Evolutionary conservation across 2,797 vertebrate genomes (phyloP).

Genomic region (Naso thynnoides): DNA sequence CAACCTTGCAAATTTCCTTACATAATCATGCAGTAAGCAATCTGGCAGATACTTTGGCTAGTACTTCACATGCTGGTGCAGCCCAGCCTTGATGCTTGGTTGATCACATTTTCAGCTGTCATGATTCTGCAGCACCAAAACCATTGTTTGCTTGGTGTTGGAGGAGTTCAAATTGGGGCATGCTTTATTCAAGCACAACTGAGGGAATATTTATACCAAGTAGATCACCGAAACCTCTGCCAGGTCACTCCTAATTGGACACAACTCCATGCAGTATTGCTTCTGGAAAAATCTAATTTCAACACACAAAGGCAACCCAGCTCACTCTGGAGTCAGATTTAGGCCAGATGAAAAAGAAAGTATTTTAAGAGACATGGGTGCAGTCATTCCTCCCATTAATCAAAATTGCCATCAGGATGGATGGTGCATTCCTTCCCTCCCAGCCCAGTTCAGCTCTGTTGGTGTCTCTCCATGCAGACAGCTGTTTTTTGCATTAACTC

Average conservation of each 20-base stretch:
- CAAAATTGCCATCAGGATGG: constrained; percentile 54
- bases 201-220: constrained; percentile 73
- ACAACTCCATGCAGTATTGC: constrained; percentile 32
- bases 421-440: constrained; percentile 57
- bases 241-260: constrained; percentile 65
- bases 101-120: constrained; percentile 75
- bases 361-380: constrained; percentile 38
- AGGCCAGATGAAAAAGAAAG: constrained; percentile 52
- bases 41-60: constrained; percentile 35
- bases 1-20: constrained; percentile 18
- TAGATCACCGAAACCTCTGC: constrained; percentile 56
- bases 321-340: constrained; percentile 60
- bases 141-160: constrained; percentile 59
- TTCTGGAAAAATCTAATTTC: constrained; percentile 58
- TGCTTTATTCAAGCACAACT: constrained; percentile 68
- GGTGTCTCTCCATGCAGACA: constrained; percentile 61
- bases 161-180: constrained; percentile 64
- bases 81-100: constrained; percentile 64
- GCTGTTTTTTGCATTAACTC: constrained; percentile 70
- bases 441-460: constrained; percentile 20
- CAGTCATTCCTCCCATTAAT: constrained; percentile 32
- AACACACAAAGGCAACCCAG: constrained; percentile 53
- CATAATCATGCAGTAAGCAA: constrained; percentile 36
- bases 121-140: constrained; percentile 70
- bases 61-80: constrained; percentile 47